phyloP scores from a whole-genome alignment of 2,888 invertebrate genomes.

The Lithodes maja region DNA sequence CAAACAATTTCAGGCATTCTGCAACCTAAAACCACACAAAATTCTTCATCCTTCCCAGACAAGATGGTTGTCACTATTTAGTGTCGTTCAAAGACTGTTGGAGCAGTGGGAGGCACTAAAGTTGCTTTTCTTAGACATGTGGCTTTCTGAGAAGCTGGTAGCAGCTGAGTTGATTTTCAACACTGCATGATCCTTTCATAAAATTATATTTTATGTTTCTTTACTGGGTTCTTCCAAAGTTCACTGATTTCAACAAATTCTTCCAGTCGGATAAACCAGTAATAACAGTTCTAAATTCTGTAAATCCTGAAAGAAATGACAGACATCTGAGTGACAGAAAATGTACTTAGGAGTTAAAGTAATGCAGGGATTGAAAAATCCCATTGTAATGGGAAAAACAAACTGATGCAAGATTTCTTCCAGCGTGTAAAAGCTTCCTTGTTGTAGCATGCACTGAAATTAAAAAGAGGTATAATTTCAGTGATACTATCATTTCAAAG shows the following conservation, averaged over 20 bases:
- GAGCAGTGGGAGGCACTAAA: constrained; percentile 59
- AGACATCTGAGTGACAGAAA: constrained; percentile 2
- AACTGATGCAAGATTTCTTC: not conserved
- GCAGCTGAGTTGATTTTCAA: constrained; percentile 38
- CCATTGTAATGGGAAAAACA: not conserved
- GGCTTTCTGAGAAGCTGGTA: constrained; percentile 34
- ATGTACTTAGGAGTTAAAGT: constrained; percentile 24
- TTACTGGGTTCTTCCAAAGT: constrained; percentile 50
- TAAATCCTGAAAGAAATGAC: constrained; percentile 9
- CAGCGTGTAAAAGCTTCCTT: constrained; percentile 7
- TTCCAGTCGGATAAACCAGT: constrained; percentile 42
- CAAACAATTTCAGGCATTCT: constrained; percentile 71
- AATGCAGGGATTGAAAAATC: constrained; percentile 17
- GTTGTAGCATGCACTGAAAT: constrained; percentile 18
- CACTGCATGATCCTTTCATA: constrained; percentile 49
- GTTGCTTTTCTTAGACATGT: constrained; percentile 48
- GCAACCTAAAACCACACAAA: constrained; percentile 71
- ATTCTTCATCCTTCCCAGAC: constrained; percentile 72
- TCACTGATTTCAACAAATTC: constrained; percentile 44
- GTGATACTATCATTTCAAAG: constrained; percentile 12
- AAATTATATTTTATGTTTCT: constrained; percentile 57
- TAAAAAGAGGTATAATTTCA: constrained; percentile 29
- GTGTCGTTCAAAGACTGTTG: constrained; percentile 57
- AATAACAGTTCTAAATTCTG: constrained; percentile 17
- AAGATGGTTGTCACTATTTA: constrained; percentile 71